phyloP scores from a whole-genome alignment of 2,888 invertebrate species.

The Gandaritis pyraliata region DNA sequence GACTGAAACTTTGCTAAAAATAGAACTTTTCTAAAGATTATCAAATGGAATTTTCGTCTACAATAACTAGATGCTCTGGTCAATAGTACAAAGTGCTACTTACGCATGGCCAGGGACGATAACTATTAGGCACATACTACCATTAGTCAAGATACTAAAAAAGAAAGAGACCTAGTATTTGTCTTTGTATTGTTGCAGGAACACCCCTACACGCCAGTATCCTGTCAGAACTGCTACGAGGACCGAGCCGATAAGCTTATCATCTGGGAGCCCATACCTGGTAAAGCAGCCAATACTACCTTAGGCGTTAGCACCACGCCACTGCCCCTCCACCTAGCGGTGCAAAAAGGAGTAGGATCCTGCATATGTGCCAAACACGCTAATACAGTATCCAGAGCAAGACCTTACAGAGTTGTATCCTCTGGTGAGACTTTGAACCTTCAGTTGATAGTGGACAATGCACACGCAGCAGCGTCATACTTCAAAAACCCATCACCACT shows the following conservation, averaged over 20 bases:
- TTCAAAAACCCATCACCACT: conserved; percentile 93
- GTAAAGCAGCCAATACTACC: conserved; percentile 59
- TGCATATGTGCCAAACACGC: conserved; percentile 89
- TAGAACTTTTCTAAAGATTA: too few species aligned
- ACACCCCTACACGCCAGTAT: conserved; percentile 90
- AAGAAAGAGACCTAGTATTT: too few species aligned
- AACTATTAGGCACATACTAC: too few species aligned
- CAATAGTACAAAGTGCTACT: too few species aligned
- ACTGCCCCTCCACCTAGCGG: conserved; percentile 85
- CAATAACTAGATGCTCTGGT: too few species aligned
- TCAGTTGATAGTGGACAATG: conserved; percentile 92
- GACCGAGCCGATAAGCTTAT: conserved; percentile 93
- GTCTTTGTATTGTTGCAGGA: conserved; percentile 78
- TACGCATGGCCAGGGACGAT: too few species aligned
- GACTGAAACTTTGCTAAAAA: too few species aligned
- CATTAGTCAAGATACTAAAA: too few species aligned
- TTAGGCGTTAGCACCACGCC: conserved; percentile 75
- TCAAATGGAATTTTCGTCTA: neutral
- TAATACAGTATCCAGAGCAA: conserved; percentile 83
- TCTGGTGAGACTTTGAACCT: conserved; percentile 92
- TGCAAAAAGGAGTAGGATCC: conserved; percentile 88
- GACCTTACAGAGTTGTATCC: conserved; percentile 88
- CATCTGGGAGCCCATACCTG: conserved; percentile 88
- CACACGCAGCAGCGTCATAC: conserved; percentile 93
- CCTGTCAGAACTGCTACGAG: conserved; percentile 94